These are phyloP conservation scores for Charadrius vociferus DNA, from an alignment of 2,113 vertebrate species.

Conservation along the genomic window DNA sequence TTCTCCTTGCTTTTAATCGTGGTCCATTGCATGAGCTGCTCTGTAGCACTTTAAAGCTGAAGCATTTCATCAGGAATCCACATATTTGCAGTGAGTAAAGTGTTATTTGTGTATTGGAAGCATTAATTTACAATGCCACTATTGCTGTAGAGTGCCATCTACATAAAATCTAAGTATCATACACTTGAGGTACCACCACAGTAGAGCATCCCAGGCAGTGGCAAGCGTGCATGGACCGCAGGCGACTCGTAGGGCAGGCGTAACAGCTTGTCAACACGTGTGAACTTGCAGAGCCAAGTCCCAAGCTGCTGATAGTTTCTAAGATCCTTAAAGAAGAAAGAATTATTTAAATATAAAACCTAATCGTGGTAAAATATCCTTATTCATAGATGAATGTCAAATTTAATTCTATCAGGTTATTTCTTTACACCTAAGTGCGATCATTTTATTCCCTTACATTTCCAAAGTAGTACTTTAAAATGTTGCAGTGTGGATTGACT, in stretches of 20 bases:
- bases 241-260: background rate
- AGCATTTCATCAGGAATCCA: background rate
- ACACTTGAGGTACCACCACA: background rate
- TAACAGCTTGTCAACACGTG: background rate
- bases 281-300: background rate
- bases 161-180: background rate
- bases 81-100: background rate
- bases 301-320: background rate
- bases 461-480: background rate
- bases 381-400: background rate
- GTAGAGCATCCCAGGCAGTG: background rate
- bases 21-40: background rate
- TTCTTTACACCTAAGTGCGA: background rate
- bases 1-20: background rate
- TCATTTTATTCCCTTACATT: background rate
- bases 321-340: background rate
- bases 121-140: background rate
- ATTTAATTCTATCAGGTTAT: background rate
- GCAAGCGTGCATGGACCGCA: fast-evolving
- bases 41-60: background rate
- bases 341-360: background rate
- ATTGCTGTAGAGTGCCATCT: background rate
- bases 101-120: background rate
- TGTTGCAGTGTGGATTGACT: background rate
- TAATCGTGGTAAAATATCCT: background rate